Base-by-base conservation (phyloP, 1,140 invertebrate species). In the Trachymyrmex septentrionalis region DNA sequence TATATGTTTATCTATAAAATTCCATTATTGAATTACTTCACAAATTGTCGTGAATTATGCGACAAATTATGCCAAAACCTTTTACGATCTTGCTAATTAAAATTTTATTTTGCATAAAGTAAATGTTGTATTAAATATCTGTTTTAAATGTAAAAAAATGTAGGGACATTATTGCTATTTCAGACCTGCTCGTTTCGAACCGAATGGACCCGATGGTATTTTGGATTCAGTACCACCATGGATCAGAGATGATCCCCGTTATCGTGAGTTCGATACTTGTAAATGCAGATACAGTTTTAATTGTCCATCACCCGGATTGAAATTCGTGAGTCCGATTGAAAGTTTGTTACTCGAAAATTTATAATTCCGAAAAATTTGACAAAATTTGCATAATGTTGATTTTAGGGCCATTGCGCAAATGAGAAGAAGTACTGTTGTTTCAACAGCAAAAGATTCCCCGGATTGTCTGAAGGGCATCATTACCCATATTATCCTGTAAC, bases 261-360 rank as follows among this genome's bases (percentile, higher is more conserved):
- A 92, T 67, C 94, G 94, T 86, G 93, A 95, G 19, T 96, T 94
- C 85, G 95, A 96, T 69, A 94, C 91, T 24, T 96, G 96, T 91
- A 96, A 95, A 86, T 96, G 96, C 87, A 94, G 95, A 55, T 95
- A 95, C 85, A 95, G 95, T 69, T 96, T 96, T 93, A 96, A 96
- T 87, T 96, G 96, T 84, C 95, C 96, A 21, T 93, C 94, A 10
- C 94, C 93, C n/a, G 96, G 95, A 55, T 92, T 96, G 53, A 95
- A 95, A 77, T 96, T 96, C 86, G 96, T 96, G 93, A 95, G 95
- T 88, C 63, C 24, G 5, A 12, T 14, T 3, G 7, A 67, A 95
- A 95, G 71, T 96, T 96, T 86, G 96, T 85, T 44, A 3, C 4
- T 14, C 1, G 7, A 55, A 12, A 27, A 21, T 44, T n/a, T 3